Evolutionary conservation across 2,797 vertebrate genomes (phyloP).

Genomic region (Paedocypris micromegethes): DNA sequence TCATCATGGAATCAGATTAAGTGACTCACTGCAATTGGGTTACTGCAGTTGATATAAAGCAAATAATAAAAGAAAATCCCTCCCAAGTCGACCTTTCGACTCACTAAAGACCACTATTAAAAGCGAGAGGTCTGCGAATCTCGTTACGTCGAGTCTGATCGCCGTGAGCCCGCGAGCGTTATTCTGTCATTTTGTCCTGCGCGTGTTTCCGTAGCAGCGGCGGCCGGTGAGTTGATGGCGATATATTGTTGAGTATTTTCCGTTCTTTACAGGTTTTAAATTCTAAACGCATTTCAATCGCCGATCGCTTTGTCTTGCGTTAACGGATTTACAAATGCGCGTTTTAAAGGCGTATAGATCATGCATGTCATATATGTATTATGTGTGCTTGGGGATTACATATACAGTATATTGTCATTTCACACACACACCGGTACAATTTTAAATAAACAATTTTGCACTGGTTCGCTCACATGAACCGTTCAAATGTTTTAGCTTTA

Average conservation of each 20-base stretch:
- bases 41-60: background rate
- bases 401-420: background rate
- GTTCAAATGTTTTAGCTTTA: too few relatives aligned
- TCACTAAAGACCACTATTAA: background rate
- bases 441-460: too few relatives aligned
- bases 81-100: slow-evolving; percentile 22
- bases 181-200: slow-evolving; percentile 17
- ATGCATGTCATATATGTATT: background rate
- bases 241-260: background rate
- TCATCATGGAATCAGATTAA: background rate
- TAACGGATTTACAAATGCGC: background rate
- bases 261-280: background rate
- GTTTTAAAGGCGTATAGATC: background rate
- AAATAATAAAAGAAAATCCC: background rate
- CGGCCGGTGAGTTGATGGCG: slow-evolving; percentile 20
- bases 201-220: slow-evolving; percentile 15
- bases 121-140: background rate
- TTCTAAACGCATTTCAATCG: background rate
- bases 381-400: background rate
- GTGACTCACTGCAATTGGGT: background rate
- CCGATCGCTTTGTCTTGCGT: background rate
- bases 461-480: too few relatives aligned
- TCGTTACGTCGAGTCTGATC: background rate
- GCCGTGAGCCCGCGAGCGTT: background rate
- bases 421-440: background rate